Conservation (phyloP, 2,113 vertebrate species). For the Dasyurus viverrinus region DNA sequence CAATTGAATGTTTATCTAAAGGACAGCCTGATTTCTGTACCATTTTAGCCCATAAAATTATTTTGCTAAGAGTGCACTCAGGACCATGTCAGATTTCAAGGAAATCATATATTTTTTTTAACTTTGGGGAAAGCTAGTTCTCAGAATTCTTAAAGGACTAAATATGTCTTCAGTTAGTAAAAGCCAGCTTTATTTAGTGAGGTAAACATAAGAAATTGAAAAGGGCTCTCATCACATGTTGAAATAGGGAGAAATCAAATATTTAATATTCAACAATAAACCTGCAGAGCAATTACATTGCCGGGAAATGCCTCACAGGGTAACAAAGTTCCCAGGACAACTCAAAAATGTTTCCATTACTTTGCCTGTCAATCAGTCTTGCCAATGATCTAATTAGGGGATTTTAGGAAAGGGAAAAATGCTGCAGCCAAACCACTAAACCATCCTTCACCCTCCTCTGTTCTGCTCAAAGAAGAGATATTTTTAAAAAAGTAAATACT, state of each 20-base stretch:
- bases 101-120: slow-evolving; percentile 1
- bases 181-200: slow-evolving; percentile 66
- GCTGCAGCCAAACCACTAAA: not conserved
- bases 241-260: slow-evolving; percentile 60
- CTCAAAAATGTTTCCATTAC: not conserved
- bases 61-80: slow-evolving; percentile 34
- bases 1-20: slow-evolving; percentile 33
- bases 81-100: slow-evolving; percentile 16
- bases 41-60: slow-evolving; percentile 23
- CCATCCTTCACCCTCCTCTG: not conserved
- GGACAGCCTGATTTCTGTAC: slow-evolving; percentile 28
- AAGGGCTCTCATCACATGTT: slow-evolving; percentile 53
- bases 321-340: slow-evolving; percentile 24
- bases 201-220: slow-evolving; percentile 62
- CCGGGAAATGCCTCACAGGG: slow-evolving; percentile 34
- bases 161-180: slow-evolving; percentile 53
- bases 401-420: not conserved
- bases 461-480: not conserved
- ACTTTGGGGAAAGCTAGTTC: slow-evolving; percentile 46
- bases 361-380: slow-evolving; percentile 25
- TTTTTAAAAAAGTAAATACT: not conserved
- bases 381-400: slow-evolving; percentile 42
- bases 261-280: slow-evolving; percentile 49
- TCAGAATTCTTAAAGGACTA: slow-evolving; percentile 55
- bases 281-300: slow-evolving; percentile 43